These are phyloP conservation scores for Sitodiplosis mosellana DNA, from an alignment of 1,140 invertebrate genomes.

Conservation along the genomic window DNA sequence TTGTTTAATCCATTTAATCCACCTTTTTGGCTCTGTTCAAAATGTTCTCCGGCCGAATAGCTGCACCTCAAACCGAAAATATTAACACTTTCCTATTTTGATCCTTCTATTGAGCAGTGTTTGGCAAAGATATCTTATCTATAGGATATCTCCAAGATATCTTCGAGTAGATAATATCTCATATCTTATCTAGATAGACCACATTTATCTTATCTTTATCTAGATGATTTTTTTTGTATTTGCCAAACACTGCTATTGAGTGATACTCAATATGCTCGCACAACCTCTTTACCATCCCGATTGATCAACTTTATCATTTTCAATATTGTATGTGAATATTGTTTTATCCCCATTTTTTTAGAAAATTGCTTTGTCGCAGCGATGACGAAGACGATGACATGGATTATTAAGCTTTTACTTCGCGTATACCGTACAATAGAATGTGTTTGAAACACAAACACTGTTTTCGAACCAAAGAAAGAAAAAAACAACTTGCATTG, in stretches of 20 bases:
- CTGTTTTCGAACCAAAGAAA: too few relatives aligned
- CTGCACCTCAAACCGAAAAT: too few relatives aligned
- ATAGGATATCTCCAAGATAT: background rate
- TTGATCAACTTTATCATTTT: background rate
- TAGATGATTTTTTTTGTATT: background rate
- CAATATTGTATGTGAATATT: background rate
- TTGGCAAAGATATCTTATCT: too few relatives aligned
- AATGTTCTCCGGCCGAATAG: too few relatives aligned
- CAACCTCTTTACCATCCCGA: background rate
- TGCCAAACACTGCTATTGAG: background rate
- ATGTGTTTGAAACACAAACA: too few relatives aligned
- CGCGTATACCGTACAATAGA: too few relatives aligned
- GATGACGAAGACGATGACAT: conserved; percentile 24
- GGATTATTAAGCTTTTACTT: conserved; percentile 18
- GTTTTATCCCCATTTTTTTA: conserved; percentile 9
- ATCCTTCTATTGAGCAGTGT: too few relatives aligned
- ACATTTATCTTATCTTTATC: background rate
- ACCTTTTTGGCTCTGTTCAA: too few relatives aligned
- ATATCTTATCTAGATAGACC: background rate
- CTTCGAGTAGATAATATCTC: background rate
- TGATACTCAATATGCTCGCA: background rate
- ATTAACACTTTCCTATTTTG: too few relatives aligned
- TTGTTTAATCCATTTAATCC: too few relatives aligned
- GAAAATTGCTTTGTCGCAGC: conserved; percentile 26
- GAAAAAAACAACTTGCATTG: too few relatives aligned